Evolutionary conservation across 2,888 invertebrate genomes (phyloP).

Genomic region (Eugnorisma glareosa): DNA sequence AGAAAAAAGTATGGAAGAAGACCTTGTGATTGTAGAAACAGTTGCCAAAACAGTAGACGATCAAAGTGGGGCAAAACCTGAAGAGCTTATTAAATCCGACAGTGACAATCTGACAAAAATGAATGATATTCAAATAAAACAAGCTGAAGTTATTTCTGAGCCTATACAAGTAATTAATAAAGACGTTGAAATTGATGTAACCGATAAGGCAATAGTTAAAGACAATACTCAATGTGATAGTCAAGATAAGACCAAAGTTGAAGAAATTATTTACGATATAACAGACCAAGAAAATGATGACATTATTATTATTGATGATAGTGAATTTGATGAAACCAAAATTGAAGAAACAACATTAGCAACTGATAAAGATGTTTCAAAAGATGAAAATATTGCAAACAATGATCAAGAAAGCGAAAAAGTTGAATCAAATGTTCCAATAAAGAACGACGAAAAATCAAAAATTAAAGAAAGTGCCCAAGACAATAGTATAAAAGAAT

Average conservation of each 20-base stretch:
- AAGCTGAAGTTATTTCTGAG: slow-evolving; percentile 31
- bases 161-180: slow-evolving; percentile 24
- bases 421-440: slow-evolving; percentile 8
- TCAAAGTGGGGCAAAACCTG: slow-evolving; percentile 9
- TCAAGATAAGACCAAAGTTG: slow-evolving; percentile 46
- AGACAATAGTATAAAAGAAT: slow-evolving; percentile 12
- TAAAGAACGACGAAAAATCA: slow-evolving; percentile 11
- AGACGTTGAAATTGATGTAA: slow-evolving; percentile 13
- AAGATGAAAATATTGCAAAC: slow-evolving; percentile 7
- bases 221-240: slow-evolving; percentile 51
- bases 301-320: slow-evolving; percentile 52
- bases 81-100: slow-evolving; percentile 11
- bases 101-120: slow-evolving; percentile 12
- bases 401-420: slow-evolving; percentile 20
- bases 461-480: slow-evolving; percentile 32
- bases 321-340: slow-evolving; percentile 42
- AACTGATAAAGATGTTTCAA: slow-evolving; percentile 1
- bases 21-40: slow-evolving; percentile 38
- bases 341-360: neutral
- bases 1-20: slow-evolving; percentile 31
- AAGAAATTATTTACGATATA: slow-evolving; percentile 52
- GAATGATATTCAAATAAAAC: slow-evolving; percentile 18
- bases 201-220: slow-evolving; percentile 34
- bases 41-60: slow-evolving; percentile 5
- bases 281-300: slow-evolving; percentile 42